These are phyloP conservation scores for Caenorhabditis brenneri DNA, from an alignment of 1,140 invertebrate genomes.

Conservation along the genomic window DNA sequence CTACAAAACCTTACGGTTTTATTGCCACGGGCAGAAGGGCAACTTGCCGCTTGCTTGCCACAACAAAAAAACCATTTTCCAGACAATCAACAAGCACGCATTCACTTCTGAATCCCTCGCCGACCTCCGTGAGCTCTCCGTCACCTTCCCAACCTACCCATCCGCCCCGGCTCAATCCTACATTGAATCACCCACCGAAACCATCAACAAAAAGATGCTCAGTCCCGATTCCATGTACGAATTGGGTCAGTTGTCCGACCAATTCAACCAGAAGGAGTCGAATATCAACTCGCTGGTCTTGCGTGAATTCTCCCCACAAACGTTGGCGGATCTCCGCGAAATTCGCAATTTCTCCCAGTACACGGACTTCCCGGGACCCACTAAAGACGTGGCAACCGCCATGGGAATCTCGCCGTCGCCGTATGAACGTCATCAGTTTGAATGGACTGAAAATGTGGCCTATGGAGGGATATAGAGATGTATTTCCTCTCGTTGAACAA, in stretches of 20 bases:
- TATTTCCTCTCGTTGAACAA: no score
- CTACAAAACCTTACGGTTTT: no score
- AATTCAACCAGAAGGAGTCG: background rate
- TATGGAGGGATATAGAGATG: background rate
- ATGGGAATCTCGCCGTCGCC: background rate
- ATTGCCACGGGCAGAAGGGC: no score
- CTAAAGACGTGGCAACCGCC: background rate
- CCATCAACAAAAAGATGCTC: conserved; percentile 1
- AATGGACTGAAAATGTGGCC: conserved; percentile 26
- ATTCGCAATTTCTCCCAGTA: conserved; percentile 31
- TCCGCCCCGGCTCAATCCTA: background rate
- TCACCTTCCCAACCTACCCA: background rate
- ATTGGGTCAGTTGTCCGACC: background rate
- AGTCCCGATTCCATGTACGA: background rate
- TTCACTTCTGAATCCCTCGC: background rate
- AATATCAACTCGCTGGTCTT: background rate
- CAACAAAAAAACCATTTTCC: background rate
- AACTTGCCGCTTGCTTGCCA: no score
- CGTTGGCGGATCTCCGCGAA: background rate
- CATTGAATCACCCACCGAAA: background rate
- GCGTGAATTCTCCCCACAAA: background rate
- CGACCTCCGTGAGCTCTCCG: background rate
- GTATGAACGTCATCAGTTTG: background rate
- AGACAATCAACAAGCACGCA: conserved; percentile 12
- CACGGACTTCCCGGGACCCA: background rate